Conservation (phyloP, 2,113 vertebrate genomes). For the Asarcornis scutulata region DNA sequence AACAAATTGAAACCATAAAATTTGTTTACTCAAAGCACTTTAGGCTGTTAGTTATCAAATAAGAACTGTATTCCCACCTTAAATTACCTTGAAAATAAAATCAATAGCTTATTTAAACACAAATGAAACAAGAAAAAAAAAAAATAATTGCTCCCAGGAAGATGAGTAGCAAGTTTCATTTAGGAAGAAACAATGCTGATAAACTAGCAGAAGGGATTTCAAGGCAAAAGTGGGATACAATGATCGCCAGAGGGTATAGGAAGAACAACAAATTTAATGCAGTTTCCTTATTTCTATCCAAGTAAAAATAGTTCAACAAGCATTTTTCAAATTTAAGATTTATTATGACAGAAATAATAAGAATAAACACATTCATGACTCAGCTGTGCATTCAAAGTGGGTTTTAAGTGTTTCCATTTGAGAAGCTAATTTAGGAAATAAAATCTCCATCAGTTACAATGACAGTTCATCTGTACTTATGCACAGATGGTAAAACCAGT, state of each 20-base stretch:
- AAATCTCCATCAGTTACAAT: not conserved
- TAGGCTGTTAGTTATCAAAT: slow-evolving; percentile 58
- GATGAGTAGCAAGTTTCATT: slow-evolving; percentile 29
- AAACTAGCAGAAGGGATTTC: not conserved
- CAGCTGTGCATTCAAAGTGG: not conserved
- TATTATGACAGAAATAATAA: not conserved
- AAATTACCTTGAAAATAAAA: slow-evolving; percentile 73
- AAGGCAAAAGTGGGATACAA: not conserved
- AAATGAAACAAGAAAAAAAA: slow-evolving; percentile 16
- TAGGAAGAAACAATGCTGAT: slow-evolving; percentile 6
- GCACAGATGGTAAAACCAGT: not conserved
- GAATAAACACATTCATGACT: not conserved
- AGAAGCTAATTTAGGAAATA: slow-evolving; percentile 25
- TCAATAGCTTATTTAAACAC: slow-evolving; percentile 73
- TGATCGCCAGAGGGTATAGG: not conserved
- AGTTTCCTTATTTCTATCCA: not conserved
- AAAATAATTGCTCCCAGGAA: slow-evolving; percentile 21
- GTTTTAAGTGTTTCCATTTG: slow-evolving; percentile 9
- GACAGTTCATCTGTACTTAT: not conserved
- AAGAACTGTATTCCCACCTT: slow-evolving; percentile 47
- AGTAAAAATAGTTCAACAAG: not conserved
- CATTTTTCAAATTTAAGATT: not conserved
- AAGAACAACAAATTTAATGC: not conserved
- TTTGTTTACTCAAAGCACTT: slow-evolving; percentile 57
- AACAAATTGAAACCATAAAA: slow-evolving; percentile 31